These are phyloP conservation scores for Nyctibius grandis DNA, from an alignment of 2,797 vertebrate genomes.

Conservation along the genomic window DNA sequence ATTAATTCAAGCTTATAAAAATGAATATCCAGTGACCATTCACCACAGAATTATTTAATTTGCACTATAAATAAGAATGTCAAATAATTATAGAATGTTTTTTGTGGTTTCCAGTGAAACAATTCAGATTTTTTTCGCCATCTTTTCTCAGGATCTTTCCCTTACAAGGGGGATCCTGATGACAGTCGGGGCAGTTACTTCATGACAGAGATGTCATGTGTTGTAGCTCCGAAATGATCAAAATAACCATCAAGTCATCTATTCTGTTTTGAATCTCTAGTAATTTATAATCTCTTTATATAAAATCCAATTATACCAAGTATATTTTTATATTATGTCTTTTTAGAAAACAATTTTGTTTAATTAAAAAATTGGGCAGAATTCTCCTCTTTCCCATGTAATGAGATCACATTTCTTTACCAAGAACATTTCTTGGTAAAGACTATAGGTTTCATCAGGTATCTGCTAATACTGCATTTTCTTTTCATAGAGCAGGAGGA, in stretches of 20 bases:
- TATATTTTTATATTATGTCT: neutral
- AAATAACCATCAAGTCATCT: neutral
- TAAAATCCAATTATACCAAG: neutral
- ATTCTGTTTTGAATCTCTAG: neutral
- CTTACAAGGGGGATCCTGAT: neutral
- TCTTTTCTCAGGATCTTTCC: neutral
- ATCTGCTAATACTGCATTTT: neutral
- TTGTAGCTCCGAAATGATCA: neutral
- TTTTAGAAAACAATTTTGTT: neutral
- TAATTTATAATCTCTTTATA: neutral
- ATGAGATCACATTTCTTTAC: neutral
- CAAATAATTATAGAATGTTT: neutral
- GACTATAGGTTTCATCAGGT: neutral
- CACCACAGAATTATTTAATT: neutral
- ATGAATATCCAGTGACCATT: neutral
- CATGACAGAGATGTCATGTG: neutral
- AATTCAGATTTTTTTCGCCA: neutral
- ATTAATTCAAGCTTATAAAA: neutral
- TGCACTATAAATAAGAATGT: neutral
- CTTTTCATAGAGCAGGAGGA: neutral
- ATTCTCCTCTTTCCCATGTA: neutral
- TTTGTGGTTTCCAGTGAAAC: neutral
- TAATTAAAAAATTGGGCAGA: neutral
- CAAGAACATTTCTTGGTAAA: neutral
- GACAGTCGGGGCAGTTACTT: neutral